These are phyloP conservation scores for Sinodicranocentrus sp. DNA, from an alignment of 2,888 invertebrate genomes.

Conservation along the genomic window DNA sequence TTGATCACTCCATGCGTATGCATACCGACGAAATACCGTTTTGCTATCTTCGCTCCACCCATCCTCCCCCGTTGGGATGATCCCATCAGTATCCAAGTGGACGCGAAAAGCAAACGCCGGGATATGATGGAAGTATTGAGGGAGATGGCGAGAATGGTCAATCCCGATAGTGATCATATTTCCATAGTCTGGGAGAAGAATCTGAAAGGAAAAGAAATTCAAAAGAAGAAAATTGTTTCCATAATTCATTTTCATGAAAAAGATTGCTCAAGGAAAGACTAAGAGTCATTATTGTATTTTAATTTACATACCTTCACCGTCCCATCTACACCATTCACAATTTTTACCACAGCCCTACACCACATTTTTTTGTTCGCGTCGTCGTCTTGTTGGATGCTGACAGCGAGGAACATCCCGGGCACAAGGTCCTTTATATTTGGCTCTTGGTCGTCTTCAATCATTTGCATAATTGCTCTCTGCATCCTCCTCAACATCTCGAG, in stretches of 20 bases:
- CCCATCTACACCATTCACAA: neutral
- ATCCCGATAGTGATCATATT: conserved; percentile 14
- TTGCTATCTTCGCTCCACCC: conserved; percentile 38
- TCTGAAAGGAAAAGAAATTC: conserved; percentile 1
- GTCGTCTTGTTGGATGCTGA: neutral
- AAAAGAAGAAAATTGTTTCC: too few species aligned
- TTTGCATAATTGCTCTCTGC: conserved; percentile 1
- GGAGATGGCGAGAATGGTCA: conserved; percentile 1
- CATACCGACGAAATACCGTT: conserved; percentile 41
- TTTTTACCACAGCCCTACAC: conserved; percentile 35
- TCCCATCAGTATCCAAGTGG: conserved; percentile 36
- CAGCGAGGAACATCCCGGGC: conserved; percentile 21
- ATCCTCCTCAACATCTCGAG: conserved; percentile 10
- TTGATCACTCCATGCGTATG: conserved; percentile 20
- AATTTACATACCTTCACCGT: neutral
- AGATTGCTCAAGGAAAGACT: too few species aligned
- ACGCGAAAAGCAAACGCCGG: conserved; percentile 54
- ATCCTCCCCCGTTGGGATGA: conserved; percentile 6
- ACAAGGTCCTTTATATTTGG: neutral
- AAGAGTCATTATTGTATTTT: neutral
- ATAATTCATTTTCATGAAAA: too few species aligned
- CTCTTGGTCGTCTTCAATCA: neutral
- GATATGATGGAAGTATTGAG: conserved; percentile 38
- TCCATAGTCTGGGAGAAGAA: conserved; percentile 61
- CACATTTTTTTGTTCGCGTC: conserved; percentile 14